Conservation (phyloP, 2,113 vertebrate genomes). For the Phalacrocorax aristotelis region DNA sequence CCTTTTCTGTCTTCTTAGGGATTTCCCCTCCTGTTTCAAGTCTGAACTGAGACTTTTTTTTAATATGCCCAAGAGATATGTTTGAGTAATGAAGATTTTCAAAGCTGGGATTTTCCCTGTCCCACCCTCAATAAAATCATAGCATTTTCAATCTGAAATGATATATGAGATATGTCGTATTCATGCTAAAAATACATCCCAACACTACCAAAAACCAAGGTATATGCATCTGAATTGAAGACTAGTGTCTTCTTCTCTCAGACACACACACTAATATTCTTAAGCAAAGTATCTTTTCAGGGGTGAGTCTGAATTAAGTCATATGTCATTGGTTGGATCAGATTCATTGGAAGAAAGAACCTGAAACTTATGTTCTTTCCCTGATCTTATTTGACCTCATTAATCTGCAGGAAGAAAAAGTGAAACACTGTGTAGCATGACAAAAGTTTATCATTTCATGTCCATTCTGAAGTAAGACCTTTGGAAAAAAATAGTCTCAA, state of each 20-base stretch:
- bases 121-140: neutral
- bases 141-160: neutral
- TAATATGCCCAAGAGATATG: neutral
- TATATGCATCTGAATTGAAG: neutral
- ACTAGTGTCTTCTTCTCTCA: neutral
- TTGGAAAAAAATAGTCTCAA: neutral
- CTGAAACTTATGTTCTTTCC: neutral
- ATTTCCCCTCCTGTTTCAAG: constrained; percentile 11
- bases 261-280: neutral
- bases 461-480: neutral
- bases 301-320: neutral
- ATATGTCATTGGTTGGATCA: neutral
- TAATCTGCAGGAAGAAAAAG: neutral
- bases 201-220: neutral
- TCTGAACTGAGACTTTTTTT: neutral
- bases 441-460: neutral
- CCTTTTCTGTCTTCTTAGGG: constrained; percentile 28
- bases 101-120: constrained; percentile 17
- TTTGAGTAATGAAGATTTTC: neutral
- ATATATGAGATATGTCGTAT: neutral
- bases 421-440: neutral
- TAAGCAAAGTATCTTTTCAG: neutral
- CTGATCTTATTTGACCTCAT: neutral
- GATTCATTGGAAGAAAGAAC: neutral
- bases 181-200: neutral